Conservation (phyloP, 1,140 invertebrate species). For the Schlechtendalia chinensis region DNA sequence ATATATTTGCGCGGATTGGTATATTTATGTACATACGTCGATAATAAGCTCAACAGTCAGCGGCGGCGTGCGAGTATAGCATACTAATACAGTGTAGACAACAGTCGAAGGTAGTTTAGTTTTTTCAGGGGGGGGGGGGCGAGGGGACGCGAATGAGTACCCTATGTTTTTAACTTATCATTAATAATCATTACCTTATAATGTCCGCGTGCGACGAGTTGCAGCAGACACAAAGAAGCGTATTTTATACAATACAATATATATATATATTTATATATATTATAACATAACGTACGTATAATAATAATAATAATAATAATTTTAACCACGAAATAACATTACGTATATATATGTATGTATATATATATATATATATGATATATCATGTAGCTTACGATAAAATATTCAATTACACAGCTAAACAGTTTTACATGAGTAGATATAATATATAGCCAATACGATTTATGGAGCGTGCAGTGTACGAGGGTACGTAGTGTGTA, state of each 20-base stretch:
- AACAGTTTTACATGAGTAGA: not conserved
- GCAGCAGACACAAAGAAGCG: not conserved
- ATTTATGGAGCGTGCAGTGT: not conserved
- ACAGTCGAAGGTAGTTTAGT: constrained; percentile 30
- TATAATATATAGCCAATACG: constrained; percentile 6
- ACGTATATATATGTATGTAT: not conserved
- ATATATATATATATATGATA: not conserved
- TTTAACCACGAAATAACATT: constrained; percentile 21
- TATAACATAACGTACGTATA: not conserved
- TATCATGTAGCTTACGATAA: not conserved
- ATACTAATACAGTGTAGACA: not conserved
- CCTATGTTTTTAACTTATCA: not conserved
- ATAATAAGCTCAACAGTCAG: not conserved
- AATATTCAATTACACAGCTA: constrained; percentile 4
- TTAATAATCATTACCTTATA: not conserved
- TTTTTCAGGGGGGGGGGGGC: not conserved
- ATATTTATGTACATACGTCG: too few relatives aligned
- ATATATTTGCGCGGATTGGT: not conserved
- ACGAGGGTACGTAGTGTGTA: too few relatives aligned
- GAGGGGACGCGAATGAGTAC: not conserved
- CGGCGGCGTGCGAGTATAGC: not conserved
- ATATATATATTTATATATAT: not conserved
- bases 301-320: constrained; percentile 19
- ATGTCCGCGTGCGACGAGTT: not conserved
- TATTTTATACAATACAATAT: too few relatives aligned